phyloP scores from a whole-genome alignment of 2,888 invertebrate genomes.

The Hermodice carunculata region DNA sequence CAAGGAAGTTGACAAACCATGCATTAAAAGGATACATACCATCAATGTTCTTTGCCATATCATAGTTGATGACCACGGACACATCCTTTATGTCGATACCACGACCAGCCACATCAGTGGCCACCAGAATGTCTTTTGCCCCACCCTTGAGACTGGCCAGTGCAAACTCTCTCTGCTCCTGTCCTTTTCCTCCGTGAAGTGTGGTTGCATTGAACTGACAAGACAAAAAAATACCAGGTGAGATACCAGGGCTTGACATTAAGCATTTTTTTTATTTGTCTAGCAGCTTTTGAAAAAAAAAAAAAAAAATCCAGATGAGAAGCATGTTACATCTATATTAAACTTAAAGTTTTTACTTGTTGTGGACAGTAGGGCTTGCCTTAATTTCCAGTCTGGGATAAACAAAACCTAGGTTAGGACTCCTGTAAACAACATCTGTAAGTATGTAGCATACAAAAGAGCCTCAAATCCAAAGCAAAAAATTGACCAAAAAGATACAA shows the following conservation, averaged over 20 bases:
- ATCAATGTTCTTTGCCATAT: slow-evolving; percentile 99
- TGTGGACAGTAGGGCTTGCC: too few relatives aligned
- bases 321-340: neutral
- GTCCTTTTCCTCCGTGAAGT: slow-evolving; percentile 99
- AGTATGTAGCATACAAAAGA: too few relatives aligned
- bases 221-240: neutral
- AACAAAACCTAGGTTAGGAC: too few relatives aligned
- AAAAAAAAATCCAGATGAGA: neutral
- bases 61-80: slow-evolving; percentile 98
- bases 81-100: slow-evolving; percentile 99
- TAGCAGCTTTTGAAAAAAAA: neutral
- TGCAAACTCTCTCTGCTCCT: slow-evolving; percentile 99
- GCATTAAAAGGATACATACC: too few relatives aligned
- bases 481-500: too few relatives aligned
- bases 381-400: too few relatives aligned
- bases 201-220: slow-evolving; percentile 91
- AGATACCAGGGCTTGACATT: too few relatives aligned
- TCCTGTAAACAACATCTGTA: too few relatives aligned
- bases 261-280: neutral
- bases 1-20: neutral
- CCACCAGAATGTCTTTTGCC: slow-evolving; percentile 97
- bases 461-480: too few relatives aligned
- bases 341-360: too few relatives aligned
- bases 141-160: slow-evolving; percentile 96
- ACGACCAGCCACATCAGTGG: slow-evolving; percentile 99